phyloP scores from a whole-genome alignment of 2,888 invertebrate genomes.

The Brachylomia viminalis region DNA sequence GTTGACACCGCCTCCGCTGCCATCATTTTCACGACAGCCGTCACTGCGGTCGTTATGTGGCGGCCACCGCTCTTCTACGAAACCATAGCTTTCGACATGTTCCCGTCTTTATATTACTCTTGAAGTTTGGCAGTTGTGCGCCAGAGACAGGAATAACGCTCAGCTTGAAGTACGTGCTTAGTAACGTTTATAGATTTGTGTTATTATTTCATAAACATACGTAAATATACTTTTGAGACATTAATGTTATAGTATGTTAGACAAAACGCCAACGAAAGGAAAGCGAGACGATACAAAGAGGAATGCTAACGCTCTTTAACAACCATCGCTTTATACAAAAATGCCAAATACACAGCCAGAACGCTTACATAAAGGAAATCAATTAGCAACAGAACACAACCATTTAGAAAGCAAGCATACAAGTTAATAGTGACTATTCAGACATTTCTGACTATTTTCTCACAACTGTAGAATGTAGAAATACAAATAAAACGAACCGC shows the following conservation, averaged over 20 bases:
- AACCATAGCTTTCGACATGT: background rate
- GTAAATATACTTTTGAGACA: background rate
- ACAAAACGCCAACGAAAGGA: background rate
- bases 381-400: conserved; percentile 24
- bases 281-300: background rate
- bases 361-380: conserved; percentile 15
- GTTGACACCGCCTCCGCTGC: too few species aligned
- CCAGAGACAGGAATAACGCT: background rate
- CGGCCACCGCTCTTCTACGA: background rate
- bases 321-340: background rate
- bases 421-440: conserved; percentile 36
- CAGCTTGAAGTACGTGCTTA: too few species aligned
- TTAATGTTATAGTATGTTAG: background rate
- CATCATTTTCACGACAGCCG: background rate
- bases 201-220: background rate
- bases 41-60: too few species aligned
- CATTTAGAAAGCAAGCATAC: conserved; percentile 46
- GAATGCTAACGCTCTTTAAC: background rate
- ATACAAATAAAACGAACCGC: conserved; percentile 40
- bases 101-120: background rate
- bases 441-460: conserved; percentile 39
- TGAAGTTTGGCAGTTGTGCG: background rate
- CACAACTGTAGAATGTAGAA: conserved; percentile 33
- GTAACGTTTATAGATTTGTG: background rate
- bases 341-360: background rate